Conservation (phyloP, 2,797 vertebrate genomes). For the Pangasius larnaudii region DNA sequence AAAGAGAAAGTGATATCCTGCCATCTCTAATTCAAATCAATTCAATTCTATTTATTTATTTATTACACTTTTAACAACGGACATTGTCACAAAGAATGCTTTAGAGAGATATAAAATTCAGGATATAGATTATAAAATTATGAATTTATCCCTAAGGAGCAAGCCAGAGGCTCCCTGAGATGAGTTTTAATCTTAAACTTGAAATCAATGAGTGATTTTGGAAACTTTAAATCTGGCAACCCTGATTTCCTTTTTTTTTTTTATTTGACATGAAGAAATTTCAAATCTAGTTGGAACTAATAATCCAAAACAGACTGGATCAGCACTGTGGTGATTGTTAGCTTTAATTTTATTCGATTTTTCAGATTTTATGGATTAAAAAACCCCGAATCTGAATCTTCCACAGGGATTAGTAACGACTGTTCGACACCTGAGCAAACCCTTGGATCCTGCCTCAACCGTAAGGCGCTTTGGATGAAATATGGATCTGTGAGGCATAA, state of each 20-base stretch:
- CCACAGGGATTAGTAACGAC: background rate
- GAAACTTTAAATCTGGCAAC: slow-evolving; percentile 9
- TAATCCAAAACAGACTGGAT: background rate
- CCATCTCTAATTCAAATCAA: no score
- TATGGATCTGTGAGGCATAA: background rate
- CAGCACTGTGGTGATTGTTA: background rate
- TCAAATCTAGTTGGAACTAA: background rate
- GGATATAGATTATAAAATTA: no score
- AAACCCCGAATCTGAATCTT: background rate
- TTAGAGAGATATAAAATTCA: no score
- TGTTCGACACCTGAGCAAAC: background rate
- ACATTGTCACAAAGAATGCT: no score
- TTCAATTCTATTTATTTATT: no score
- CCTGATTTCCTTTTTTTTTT: background rate
- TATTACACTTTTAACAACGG: no score
- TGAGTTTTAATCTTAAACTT: background rate
- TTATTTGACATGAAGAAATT: background rate
- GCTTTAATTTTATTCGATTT: no score
- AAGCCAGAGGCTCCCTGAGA: no score
- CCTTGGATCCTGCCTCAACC: background rate
- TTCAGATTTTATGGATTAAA: background rate
- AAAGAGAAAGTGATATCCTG: no score
- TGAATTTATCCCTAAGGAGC: no score
- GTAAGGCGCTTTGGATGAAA: background rate
- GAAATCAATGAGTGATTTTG: background rate